A percentile compares a stretch with the other conserved stretches of the same genome.
phyloP scores from a whole-genome alignment of 2,797 vertebrate species.

The Hafferia zeledoni region DNA sequence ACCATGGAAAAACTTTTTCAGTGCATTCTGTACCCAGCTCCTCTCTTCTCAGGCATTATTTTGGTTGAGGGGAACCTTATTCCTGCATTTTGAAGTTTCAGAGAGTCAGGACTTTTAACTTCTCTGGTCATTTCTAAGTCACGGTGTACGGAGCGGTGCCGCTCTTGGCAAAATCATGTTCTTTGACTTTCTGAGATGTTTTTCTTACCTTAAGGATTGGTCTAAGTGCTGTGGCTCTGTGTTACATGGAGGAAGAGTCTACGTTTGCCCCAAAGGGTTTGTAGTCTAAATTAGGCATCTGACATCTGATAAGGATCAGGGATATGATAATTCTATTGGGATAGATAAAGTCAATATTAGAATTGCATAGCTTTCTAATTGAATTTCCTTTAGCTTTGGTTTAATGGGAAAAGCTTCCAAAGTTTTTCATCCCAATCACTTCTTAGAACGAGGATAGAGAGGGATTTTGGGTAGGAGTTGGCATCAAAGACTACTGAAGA shows the following conservation, averaged over 20 bases:
- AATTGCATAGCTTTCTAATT: constrained; percentile 43
- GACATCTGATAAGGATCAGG: not conserved
- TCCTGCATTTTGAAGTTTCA: constrained; percentile 21
- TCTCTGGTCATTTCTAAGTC: not conserved
- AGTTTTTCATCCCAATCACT: not conserved
- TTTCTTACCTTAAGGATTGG: not conserved
- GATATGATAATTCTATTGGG: not conserved
- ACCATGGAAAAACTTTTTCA: constrained; percentile 14
- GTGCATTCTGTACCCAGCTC: not conserved
- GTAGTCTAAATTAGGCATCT: constrained; percentile 13
- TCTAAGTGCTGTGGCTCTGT: not conserved
- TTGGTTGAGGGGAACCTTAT: not conserved
- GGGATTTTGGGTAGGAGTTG: not conserved
- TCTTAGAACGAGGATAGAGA: not conserved
- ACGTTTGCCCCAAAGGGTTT: not conserved
- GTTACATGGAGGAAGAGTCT: not conserved
- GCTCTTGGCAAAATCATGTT: constrained; percentile 2
- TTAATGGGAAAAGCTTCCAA: constrained; percentile 35
- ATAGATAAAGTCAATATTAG: constrained; percentile 51
- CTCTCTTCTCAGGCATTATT: not conserved
- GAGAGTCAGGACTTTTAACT: not conserved
- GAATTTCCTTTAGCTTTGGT: constrained; percentile 30
- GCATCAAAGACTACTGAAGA: not conserved
- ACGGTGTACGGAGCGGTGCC: not conserved
- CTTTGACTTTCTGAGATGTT: not conserved